These are phyloP conservation scores for Etia nguti DNA, from an alignment of 2,113 vertebrate genomes.

Conservation along the genomic window DNA sequence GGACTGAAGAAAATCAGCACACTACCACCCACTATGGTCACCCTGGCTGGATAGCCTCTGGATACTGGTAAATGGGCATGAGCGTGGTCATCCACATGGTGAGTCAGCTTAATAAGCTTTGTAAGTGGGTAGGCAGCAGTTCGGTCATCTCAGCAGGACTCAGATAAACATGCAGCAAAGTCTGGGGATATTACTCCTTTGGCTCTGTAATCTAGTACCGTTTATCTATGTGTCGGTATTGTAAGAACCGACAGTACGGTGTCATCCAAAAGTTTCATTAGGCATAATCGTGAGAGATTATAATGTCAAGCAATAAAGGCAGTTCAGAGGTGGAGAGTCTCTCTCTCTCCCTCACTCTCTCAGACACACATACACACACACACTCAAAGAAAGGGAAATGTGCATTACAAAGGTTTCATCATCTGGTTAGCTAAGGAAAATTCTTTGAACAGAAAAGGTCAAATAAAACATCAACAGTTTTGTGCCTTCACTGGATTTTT, in stretches of 20 bases:
- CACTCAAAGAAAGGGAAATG: not conserved
- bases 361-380: not conserved
- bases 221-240: not conserved
- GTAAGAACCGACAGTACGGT: not conserved
- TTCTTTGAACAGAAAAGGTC: not conserved
- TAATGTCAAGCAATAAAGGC: not conserved
- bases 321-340: not conserved
- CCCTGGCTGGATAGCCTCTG: conserved; percentile 12
- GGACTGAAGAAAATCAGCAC: conserved; percentile 36
- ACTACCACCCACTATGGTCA: conserved; percentile 21
- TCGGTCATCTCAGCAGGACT: conserved; percentile 7
- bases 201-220: not conserved
- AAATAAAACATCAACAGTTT: not conserved
- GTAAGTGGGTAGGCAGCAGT: conserved; percentile 34
- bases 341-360: not conserved
- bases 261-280: not conserved
- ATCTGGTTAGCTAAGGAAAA: not conserved
- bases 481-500: not conserved
- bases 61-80: conserved; percentile 36
- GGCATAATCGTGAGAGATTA: not conserved
- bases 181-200: not conserved
- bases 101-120: conserved; percentile 42
- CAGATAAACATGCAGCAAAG: conserved; percentile 1
- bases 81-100: conserved; percentile 15
- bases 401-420: not conserved